Base-by-base conservation (phyloP, 2,797 vertebrate species). In the Babyrousa celebensis region DNA sequence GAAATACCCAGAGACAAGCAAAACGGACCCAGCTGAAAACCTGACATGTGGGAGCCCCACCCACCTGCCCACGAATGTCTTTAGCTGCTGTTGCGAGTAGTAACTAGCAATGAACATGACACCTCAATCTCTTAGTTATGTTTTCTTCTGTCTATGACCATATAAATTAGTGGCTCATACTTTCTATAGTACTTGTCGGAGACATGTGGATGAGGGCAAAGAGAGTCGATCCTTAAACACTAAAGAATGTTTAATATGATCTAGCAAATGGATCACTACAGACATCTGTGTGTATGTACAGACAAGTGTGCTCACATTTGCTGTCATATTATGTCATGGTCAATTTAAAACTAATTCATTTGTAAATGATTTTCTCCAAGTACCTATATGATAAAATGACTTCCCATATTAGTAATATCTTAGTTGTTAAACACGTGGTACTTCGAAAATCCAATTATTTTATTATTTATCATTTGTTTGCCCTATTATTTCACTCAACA, bases 381-480 rank as follows among this genome's bases (percentile, higher is more conserved):
- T 68, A 89, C 48, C 71, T 58, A 36, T 48, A 60, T 77, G 70
- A 95, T 83, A 77, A 85, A 85, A 67, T 89, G 20, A 27, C 40
- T 91, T 88, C 23, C 11, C 77, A 16, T 85, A 82, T 60, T 85
- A 92, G 27, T 52, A 89, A 78, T 16, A 60, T 79, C 67, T 89
- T 72, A 62, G 67, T 92, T 87, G 27, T 60, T 77, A 89, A 85
- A 89, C n/a, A 85, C 12, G 52, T 6, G 54, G 11, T 56, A 65
- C 40, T 89, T 94, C 82, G 58, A 91, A 89, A 93, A 91, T 77
- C 27, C 36, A 75, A 4, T 71, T 82, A 58, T 65, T 67, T 94
- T 85, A 65, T 82, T 82, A 84, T 15, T 89, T 27, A 36, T 48
- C 43, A 80, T 60, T 62, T 71, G 12, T 95, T 79, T 83, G 48